Evolutionary conservation across 2,888 invertebrate species (phyloP).

Genomic region (Sacculina carcini): DNA sequence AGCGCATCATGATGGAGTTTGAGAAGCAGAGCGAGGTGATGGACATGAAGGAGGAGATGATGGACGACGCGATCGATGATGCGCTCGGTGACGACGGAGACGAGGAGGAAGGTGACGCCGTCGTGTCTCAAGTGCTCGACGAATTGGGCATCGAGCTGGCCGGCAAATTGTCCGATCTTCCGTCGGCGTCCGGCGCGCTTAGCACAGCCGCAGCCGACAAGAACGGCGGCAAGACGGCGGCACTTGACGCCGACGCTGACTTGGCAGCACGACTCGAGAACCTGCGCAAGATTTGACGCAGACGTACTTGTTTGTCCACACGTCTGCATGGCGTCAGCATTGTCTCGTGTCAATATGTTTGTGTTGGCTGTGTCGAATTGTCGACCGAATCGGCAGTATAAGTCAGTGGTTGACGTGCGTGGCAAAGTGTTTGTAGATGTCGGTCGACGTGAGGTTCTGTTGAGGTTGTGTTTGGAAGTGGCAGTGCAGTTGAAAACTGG

Average conservation of each 20-base stretch:
- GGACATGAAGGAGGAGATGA: conserved; percentile 99
- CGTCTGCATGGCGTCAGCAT: background rate
- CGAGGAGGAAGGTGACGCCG: conserved; percentile 88
- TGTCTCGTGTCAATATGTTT: no score
- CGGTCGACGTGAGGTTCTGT: no score
- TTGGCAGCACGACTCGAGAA: conserved; percentile 88
- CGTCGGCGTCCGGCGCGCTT: conserved; percentile 34
- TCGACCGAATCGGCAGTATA: no score
- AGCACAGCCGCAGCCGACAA: conserved; percentile 20
- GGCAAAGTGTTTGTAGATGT: no score
- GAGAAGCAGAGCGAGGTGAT: conserved; percentile 99
- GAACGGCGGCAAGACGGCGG: conserved; percentile 25
- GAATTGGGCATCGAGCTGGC: conserved; percentile 85
- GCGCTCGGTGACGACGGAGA: conserved; percentile 97
- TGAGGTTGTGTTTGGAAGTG: no score
- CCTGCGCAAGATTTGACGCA: conserved; percentile 59
- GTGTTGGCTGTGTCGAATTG: no score
- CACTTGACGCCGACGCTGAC: conserved; percentile 67
- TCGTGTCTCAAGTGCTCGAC: conserved; percentile 85
- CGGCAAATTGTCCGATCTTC: conserved; percentile 71
- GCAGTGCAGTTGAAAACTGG: no score
- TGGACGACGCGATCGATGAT: conserved; percentile 98
- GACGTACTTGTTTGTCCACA: conserved; percentile 24
- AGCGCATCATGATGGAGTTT: conserved; percentile 86
- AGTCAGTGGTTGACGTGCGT: no score